phyloP scores from a whole-genome alignment of 2,113 vertebrate species.

The Phocoena sinus region DNA sequence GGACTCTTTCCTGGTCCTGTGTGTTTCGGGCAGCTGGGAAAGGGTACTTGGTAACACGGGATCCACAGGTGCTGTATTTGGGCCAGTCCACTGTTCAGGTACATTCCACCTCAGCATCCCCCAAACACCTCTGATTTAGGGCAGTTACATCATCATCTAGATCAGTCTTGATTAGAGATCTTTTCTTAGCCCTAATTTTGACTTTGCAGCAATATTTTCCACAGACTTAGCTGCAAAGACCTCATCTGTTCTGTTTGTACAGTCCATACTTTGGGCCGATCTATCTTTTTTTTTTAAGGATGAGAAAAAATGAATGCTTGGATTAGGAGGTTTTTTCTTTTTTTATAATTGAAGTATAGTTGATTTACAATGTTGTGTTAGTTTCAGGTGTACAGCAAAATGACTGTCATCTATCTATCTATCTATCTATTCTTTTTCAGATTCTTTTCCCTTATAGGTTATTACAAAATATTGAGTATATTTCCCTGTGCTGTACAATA shows the following conservation, averaged over 20 bases:
- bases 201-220: conserved; percentile 73
- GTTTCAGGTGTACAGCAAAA: background rate
- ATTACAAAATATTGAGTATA: background rate
- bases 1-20: conserved; percentile 95
- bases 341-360: background rate
- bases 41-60: conserved; percentile 90
- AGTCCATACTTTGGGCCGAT: conserved; percentile 89
- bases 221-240: conserved; percentile 62
- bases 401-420: background rate
- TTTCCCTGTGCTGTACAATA: background rate
- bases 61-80: conserved; percentile 86
- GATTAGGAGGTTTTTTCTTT: background rate
- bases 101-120: conserved; percentile 88
- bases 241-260: conserved; percentile 93
- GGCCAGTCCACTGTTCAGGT: conserved; percentile 87
- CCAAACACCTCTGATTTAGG: conserved; percentile 91
- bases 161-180: conserved; percentile 91
- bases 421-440: background rate
- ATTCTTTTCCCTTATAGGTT: background rate
- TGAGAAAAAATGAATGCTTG: background rate
- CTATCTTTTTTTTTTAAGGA: conserved; percentile 64
- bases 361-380: background rate
- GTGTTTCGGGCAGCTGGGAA: conserved; percentile 93
- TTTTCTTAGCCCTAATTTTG: conserved; percentile 96
- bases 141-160: conserved; percentile 89